Evolutionary conservation across 2,888 invertebrate genomes (phyloP), one percentile per base, ranked within the genome.

Genomic region (Morpho achilles): DNA sequence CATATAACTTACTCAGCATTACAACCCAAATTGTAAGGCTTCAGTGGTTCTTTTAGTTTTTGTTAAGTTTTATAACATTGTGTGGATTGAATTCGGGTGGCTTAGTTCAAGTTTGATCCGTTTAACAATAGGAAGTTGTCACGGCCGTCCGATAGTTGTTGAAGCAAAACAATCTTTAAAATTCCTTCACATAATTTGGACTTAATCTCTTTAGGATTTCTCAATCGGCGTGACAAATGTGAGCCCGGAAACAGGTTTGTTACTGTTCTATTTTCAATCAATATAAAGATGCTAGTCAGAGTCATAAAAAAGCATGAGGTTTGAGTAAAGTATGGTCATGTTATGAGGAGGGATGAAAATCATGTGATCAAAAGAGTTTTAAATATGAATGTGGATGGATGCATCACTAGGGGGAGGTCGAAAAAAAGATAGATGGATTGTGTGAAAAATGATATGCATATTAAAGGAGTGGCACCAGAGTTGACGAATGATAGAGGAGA

Each of bases 31-130:
- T 71, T 71, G 76, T 74, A 66, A 72, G 73, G 76, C 75, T 68
- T 74, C 75, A 77, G 59, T 68, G 75, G 73, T 74, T 83, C 79
- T 79, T 16, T 46, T 40, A 75, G 75, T 82, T 87, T 87, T 85
- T 87, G 69, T 79, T 23, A 58, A 66, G 71, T 79, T 84, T 84
- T 80, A 82, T 81, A 74, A 78, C 77, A 77, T 79, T 80, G 79
- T 71, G 67, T 73, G 78, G 77, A 82, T 83, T 85, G 77, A 81
- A 72, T 78, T 71, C 70, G 72, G 45, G 10, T 39, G 45, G 7
- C 44, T 52, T 16, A 45, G 79, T 79, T 79, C 75, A 78, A 74
- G 75, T 78, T 78, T 76, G 76, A 74, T 76, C 78, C 76, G 72
- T 61, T 68, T 69, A 64, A 83, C 80, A 84, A 84, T 84, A 67